These are phyloP conservation scores for Dendrocincla tyrannina DNA, from an alignment of 2,797 vertebrate species.

Conservation along the genomic window DNA sequence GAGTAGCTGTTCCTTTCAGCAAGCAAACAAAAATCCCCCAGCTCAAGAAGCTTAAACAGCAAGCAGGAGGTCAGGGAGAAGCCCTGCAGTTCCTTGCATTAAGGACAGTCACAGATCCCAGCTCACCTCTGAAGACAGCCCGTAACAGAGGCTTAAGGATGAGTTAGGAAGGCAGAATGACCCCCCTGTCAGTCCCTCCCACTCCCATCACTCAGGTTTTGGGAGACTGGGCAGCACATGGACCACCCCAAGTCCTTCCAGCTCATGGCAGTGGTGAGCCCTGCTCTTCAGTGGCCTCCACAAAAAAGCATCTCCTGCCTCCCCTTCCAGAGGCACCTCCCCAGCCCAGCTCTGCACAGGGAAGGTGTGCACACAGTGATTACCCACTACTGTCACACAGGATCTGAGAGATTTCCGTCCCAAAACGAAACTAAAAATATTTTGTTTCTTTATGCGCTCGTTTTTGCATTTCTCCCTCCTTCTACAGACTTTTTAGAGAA, in stretches of 20 bases:
- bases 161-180: background rate
- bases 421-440: background rate
- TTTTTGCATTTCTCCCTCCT: background rate
- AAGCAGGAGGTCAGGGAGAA: background rate
- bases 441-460: background rate
- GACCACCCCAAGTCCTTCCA: background rate
- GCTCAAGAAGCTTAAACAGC: background rate
- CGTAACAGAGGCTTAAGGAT: background rate
- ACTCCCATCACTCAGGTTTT: background rate
- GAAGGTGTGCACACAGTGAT: background rate
- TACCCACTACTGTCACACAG: background rate
- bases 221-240: background rate
- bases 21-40: background rate
- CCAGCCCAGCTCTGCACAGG: background rate
- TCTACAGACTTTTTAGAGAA: background rate
- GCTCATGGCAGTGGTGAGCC: background rate
- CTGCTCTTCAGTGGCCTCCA: background rate
- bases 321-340: background rate
- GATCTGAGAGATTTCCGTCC: background rate
- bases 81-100: background rate
- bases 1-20: background rate
- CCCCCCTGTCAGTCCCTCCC: background rate
- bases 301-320: background rate
- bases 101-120: background rate
- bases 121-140: background rate